phyloP scores from a whole-genome alignment of 2,113 vertebrate species.

The Madoqua kirkii region DNA sequence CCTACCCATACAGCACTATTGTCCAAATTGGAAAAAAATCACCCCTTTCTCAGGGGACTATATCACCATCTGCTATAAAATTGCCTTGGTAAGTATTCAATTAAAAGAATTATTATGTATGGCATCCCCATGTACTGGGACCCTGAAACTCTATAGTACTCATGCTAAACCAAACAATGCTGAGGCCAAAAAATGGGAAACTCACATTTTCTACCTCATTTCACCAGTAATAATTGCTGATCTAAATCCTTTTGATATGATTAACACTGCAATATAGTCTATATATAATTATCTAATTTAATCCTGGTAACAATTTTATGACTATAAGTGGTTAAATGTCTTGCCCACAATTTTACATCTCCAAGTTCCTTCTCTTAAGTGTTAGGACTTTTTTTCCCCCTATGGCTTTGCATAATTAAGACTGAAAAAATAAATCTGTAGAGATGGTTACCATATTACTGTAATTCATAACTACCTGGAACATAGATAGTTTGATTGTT shows the following conservation, averaged over 20 bases:
- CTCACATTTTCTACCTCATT: background rate
- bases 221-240: background rate
- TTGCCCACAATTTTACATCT: background rate
- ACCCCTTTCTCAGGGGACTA: background rate
- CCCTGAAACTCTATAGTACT: background rate
- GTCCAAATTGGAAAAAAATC: background rate
- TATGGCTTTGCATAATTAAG: background rate
- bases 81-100: background rate
- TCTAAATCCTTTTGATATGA: background rate
- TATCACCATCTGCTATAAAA: background rate
- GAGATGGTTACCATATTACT: background rate
- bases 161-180: background rate
- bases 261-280: background rate
- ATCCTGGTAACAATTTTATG: background rate
- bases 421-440: background rate
- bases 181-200: background rate
- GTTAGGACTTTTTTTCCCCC: background rate
- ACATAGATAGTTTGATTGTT: background rate
- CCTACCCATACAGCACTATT: background rate
- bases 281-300: background rate
- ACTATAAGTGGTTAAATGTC: background rate
- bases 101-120: background rate
- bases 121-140: background rate
- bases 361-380: background rate
- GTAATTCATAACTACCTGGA: background rate